phyloP scores from a whole-genome alignment of 1,140 invertebrate genomes.

The Pentalonia nigronervosa region DNA sequence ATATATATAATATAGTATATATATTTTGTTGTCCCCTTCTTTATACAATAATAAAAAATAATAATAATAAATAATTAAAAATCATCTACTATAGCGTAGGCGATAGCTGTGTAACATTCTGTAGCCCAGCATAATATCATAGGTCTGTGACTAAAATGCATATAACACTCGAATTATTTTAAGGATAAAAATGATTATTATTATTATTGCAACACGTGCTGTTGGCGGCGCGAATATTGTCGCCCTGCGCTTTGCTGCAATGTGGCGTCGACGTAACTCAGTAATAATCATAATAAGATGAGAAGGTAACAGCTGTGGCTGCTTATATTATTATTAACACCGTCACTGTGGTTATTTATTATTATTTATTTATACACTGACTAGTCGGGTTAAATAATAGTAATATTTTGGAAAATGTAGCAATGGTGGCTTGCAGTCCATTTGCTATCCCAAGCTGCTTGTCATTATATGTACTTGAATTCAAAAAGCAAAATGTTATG shows the following conservation, averaged over 20 bases:
- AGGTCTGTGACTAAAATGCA: constrained; percentile 30
- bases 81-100: background rate
- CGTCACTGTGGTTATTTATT: constrained; percentile 33
- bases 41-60: constrained; percentile 31
- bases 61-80: constrained; percentile 53
- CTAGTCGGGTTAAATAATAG: constrained; percentile 2
- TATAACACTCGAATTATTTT: background rate
- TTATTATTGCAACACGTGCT: constrained; percentile 42
- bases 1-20: background rate
- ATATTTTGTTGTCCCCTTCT: background rate
- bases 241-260: background rate
- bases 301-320: constrained; percentile 41
- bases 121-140: background rate
- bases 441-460: background rate
- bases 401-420: background rate
- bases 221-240: constrained; percentile 22
- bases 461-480: background rate
- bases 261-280: constrained; percentile 25
- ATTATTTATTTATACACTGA: constrained; percentile 29
- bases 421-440: background rate
- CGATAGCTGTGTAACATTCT: constrained; percentile 14
- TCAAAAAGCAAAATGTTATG: background rate
- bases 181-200: constrained; percentile 36
- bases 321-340: constrained; percentile 50
- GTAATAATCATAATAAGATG: constrained; percentile 44